Evolutionary conservation across 2,797 vertebrate genomes (phyloP).

Genomic region (Orientallactaga sibirica): DNA sequence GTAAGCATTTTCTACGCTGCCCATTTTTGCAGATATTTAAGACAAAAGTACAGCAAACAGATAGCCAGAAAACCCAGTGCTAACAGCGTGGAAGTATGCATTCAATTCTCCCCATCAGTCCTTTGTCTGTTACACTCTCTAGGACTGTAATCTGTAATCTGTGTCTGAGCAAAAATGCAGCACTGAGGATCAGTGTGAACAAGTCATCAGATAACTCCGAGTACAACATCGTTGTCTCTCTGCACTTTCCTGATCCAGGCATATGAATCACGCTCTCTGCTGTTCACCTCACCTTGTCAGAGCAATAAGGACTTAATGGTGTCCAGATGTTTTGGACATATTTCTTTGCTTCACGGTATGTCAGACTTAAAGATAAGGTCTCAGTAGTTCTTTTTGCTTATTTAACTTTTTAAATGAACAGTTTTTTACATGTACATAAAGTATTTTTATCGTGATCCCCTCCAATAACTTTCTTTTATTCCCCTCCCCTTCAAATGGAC

Average conservation of each 20-base stretch:
- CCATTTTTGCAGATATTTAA: background rate
- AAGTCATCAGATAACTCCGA: slow-evolving; percentile 42
- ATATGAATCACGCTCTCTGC: background rate
- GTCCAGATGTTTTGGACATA: background rate
- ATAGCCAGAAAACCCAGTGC: background rate
- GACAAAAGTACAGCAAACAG: background rate
- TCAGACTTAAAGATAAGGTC: slow-evolving; percentile 17
- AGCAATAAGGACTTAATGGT: slow-evolving; percentile 29
- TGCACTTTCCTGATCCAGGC: slow-evolving; percentile 32
- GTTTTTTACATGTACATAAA: too few relatives aligned
- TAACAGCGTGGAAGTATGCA: background rate
- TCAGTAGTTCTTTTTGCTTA: background rate
- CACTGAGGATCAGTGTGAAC: background rate
- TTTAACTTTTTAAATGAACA: too few relatives aligned
- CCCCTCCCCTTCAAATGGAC: too few relatives aligned
- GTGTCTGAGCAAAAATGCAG: slow-evolving; percentile 41
- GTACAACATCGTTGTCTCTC: background rate
- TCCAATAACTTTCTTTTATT: too few relatives aligned
- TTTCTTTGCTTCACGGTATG: background rate
- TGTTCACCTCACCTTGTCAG: background rate
- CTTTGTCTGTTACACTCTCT: background rate
- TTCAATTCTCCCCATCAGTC: background rate
- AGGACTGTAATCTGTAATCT: background rate
- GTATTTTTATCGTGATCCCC: too few relatives aligned
- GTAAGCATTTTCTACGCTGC: background rate